Evolutionary conservation across 2,888 invertebrate species (phyloP).

Genomic region (Drosophila kambysellisi): DNA sequence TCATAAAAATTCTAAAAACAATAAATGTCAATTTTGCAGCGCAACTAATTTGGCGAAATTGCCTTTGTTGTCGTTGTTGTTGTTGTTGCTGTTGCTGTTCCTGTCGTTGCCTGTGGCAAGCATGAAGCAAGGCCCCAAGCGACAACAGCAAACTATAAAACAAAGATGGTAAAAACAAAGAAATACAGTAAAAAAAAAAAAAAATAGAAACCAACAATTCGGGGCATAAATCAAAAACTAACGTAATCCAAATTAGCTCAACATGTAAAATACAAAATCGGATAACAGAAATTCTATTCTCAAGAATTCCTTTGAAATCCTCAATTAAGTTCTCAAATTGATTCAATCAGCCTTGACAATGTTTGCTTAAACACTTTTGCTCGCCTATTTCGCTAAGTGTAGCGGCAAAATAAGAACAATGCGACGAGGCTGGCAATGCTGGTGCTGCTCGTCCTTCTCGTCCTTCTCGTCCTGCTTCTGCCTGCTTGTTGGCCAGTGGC

Average conservation of each 20-base stretch:
- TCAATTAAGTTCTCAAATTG: neutral
- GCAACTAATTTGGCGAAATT: slow-evolving; percentile 63
- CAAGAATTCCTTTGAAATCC: neutral
- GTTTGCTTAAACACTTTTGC: neutral
- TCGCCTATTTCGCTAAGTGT: neutral
- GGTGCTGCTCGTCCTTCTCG: neutral
- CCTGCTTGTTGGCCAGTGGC: slow-evolving; percentile 19
- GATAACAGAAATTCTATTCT: neutral
- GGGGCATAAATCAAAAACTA: neutral
- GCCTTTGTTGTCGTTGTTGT: slow-evolving; percentile 4
- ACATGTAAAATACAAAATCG: neutral
- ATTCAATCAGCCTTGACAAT: neutral
- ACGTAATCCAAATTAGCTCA: neutral
- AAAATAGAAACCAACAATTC: neutral
- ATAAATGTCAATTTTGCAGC: slow-evolving; percentile 74
- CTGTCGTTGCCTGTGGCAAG: slow-evolving; percentile 35
- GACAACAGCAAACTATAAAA: slow-evolving; percentile 15
- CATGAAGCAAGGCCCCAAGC: slow-evolving; percentile 41
- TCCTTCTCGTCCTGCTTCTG: neutral
- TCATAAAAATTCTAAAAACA: slow-evolving; percentile 74
- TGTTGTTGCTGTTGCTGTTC: neutral
- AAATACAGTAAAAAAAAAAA: neutral
- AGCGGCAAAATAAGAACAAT: slow-evolving; percentile 18
- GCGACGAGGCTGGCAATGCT: slow-evolving; percentile 2
- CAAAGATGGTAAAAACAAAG: neutral